Base-by-base conservation (phyloP, 53 echinoderm and acorn worm species). In the Arbacia lixula region DNA sequence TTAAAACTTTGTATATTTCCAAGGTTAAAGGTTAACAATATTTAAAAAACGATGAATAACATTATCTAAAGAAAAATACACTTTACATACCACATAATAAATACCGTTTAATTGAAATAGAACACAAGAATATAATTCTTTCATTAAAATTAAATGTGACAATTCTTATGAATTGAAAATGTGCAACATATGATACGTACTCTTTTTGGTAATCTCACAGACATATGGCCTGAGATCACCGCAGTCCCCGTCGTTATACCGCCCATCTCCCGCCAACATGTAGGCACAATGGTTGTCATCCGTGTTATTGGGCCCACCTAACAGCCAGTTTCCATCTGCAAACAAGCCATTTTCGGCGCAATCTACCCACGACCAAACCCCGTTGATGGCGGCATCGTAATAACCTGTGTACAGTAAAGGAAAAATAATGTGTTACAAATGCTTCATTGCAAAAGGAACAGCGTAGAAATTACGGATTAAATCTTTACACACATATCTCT, bases 281-380 rank as follows among this genome's bases (percentile, higher is more conserved):
- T 51, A 52, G 27, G 69, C 86, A 29, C 86, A 78, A 30, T 78
- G 60, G 36, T 95, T 80, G 16, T 63, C 37, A 6, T 43, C 56
- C 5, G 1, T 29, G 36, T 36, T 34, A 36, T 50, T 50, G 14
- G 73, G 85, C n/a, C 68, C 51, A 50, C 81, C 72, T 17, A 20
- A 19, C 25, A 71, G 76, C 90, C 90, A 93, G 78, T 84, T 84
- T 43, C 53, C 54, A 14, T 77, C 12, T 16, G 66, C 68, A 53
- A 84, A 86, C 21, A 20, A 25, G 21, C 61, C 62, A 20, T 40
- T 40, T 32, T 39, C 75, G 20, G 36, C 43, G 51, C 93, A 93
- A 37, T 93, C 93, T 3, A 87, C 77, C 93, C 93, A 93, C 32
- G 72, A 42, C 93, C 93, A 93, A 1, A 30, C 72, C 3, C 90